A percentile compares a stretch with the other conserved stretches of the same genome.
Conservation (phyloP, 2,797 vertebrate genomes). For the Muscicapa striata region DNA sequence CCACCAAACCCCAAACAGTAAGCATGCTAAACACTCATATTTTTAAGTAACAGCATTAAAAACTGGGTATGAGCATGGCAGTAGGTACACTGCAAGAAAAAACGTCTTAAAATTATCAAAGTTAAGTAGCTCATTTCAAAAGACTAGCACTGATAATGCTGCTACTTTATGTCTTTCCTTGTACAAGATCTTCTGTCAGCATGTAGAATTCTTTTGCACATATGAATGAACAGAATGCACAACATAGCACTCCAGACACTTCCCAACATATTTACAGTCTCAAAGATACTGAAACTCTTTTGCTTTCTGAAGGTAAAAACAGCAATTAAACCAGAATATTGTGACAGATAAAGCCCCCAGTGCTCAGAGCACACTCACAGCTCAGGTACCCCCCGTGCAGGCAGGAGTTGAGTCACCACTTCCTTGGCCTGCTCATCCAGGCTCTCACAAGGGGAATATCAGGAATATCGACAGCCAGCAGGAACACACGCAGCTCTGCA, state of each 20-base stretch:
- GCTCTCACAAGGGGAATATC: fast-evolving
- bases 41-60: neutral
- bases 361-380: fast-evolving
- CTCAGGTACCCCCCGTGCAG: neutral
- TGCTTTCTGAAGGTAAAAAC: neutral
- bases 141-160: neutral
- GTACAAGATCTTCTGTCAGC: neutral
- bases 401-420: neutral
- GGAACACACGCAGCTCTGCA: neutral
- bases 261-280: neutral
- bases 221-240: neutral
- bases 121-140: neutral
- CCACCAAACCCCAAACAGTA: neutral
- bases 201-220: neutral
- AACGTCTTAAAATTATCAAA: neutral
- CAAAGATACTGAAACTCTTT: neutral
- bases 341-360: neutral
- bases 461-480: fast-evolving
- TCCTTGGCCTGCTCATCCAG: neutral
- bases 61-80: neutral
- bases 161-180: neutral
- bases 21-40: neutral
- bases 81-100: neutral
- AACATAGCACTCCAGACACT: neutral
- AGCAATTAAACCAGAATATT: neutral